A percentile compares a stretch with the other conserved stretches of the same genome.
Conservation (phyloP, 1,140 invertebrate species). For the Drosophila subobscura region DNA sequence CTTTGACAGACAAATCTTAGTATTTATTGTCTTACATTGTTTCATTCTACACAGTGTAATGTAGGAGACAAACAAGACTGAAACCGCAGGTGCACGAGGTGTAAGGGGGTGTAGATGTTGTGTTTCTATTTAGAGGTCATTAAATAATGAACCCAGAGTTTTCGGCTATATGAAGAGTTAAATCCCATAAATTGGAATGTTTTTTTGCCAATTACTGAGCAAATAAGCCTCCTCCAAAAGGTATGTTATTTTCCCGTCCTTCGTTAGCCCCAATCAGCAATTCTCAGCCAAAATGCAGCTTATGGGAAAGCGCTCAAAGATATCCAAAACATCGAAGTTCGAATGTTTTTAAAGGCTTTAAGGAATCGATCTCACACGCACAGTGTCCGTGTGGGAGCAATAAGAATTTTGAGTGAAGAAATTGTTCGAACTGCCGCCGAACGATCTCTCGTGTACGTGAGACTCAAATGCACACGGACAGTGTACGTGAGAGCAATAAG, state of each 20-base stretch:
- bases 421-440: constrained; percentile 14
- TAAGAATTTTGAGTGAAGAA: constrained; percentile 20
- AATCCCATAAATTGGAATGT: too few species aligned
- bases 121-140: too few species aligned
- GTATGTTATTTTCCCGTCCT: constrained; percentile 1
- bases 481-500: constrained; percentile 69
- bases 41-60: too few species aligned
- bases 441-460: constrained; percentile 15
- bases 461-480: constrained; percentile 35
- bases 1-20: too few species aligned
- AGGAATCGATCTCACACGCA: constrained; percentile 48
- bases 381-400: constrained; percentile 39
- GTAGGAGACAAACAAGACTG: too few species aligned
- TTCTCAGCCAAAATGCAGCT: constrained; percentile 14
- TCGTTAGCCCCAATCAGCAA: not conserved
- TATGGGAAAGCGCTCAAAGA: not conserved
- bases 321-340: constrained; percentile 22
- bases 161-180: too few species aligned
- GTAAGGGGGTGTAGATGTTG: too few species aligned
- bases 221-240: constrained; percentile 2
- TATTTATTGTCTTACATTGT: too few species aligned
- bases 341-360: constrained; percentile 30
- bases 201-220: not conserved
- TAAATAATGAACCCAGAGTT: too few species aligned
- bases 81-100: too few species aligned